Percentiles rank a stretch among this genome's conserved stretches.
Evolutionary conservation across 2,113 vertebrate species (phyloP).

Genomic region (Aegithalos caudatus): DNA sequence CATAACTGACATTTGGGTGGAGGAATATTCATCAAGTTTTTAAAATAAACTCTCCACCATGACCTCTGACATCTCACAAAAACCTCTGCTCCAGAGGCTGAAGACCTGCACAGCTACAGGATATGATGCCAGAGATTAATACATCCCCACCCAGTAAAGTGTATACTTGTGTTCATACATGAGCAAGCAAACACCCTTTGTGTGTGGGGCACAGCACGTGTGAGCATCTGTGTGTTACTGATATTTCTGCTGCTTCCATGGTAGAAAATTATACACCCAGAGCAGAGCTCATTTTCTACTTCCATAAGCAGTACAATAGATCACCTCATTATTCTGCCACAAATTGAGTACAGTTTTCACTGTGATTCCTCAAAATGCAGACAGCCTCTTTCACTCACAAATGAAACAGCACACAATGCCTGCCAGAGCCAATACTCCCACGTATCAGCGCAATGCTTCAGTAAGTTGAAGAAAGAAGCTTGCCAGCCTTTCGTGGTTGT

Average conservation of each 20-base stretch:
- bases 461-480: not conserved
- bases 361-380: constrained; percentile 8
- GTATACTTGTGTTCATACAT: fast-evolving
- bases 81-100: not conserved
- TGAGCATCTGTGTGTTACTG: not conserved
- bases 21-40: not conserved
- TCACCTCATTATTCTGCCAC: constrained; percentile 35
- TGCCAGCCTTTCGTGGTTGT: not conserved
- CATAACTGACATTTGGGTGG: not conserved
- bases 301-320: constrained; percentile 41
- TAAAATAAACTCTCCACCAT: not conserved
- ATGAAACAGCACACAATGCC: constrained; percentile 4
- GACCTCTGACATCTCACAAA: not conserved
- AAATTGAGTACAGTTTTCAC: constrained; percentile 16
- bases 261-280: not conserved
- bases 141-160: not conserved
- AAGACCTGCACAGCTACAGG: not conserved
- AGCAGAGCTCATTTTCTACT: constrained; percentile 36
- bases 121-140: not conserved
- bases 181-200: not conserved
- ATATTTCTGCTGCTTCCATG: not conserved
- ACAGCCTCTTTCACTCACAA: constrained; percentile 41
- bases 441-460: not conserved
- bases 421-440: constrained; percentile 30
- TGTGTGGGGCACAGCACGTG: fast-evolving